phyloP scores from a whole-genome alignment of 2,113 vertebrate genomes.

The Spea bombifrons region DNA sequence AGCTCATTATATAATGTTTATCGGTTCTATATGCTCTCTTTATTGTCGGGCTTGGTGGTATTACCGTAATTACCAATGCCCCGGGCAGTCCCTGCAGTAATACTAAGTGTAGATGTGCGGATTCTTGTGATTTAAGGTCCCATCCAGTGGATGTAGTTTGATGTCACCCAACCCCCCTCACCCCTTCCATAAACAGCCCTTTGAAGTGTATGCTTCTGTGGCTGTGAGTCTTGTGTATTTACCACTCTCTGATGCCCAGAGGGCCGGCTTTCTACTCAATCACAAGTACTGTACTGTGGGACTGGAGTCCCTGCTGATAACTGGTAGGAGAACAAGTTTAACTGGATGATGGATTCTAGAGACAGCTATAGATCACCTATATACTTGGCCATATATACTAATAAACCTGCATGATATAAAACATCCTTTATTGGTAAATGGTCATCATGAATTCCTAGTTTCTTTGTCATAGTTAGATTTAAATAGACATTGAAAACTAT shows the following conservation, averaged over 20 bases:
- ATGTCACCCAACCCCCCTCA: background rate
- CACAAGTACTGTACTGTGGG: slow-evolving; percentile 34
- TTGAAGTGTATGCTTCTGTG: slow-evolving; percentile 26
- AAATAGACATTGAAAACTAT: too few species aligned
- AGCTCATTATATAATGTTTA: too few species aligned
- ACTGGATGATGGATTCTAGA: slow-evolving; percentile 11
- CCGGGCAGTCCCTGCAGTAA: slow-evolving; percentile 9
- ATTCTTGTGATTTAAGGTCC: slow-evolving; percentile 20
- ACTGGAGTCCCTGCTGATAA: slow-evolving; percentile 10
- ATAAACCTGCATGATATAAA: too few species aligned
- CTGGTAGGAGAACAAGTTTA: background rate
- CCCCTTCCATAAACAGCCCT: slow-evolving; percentile 17
- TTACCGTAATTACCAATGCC: slow-evolving; percentile 29
- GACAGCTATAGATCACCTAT: too few species aligned
- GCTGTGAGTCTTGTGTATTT: slow-evolving; percentile 28
- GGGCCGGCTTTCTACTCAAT: slow-evolving; percentile 37
- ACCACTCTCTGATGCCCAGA: slow-evolving; percentile 27
- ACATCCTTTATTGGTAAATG: too few species aligned
- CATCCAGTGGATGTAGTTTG: slow-evolving; percentile 23
- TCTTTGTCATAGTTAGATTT: too few species aligned
- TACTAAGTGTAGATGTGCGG: slow-evolving; percentile 20
- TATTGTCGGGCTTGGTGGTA: background rate
- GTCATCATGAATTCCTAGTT: too few species aligned
- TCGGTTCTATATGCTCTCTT: background rate
- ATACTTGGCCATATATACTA: too few species aligned